Evolutionary conservation across 1,140 invertebrate species (phyloP), one percentile per base, ranked within the genome.

Genomic region (Euwallacea similis): DNA sequence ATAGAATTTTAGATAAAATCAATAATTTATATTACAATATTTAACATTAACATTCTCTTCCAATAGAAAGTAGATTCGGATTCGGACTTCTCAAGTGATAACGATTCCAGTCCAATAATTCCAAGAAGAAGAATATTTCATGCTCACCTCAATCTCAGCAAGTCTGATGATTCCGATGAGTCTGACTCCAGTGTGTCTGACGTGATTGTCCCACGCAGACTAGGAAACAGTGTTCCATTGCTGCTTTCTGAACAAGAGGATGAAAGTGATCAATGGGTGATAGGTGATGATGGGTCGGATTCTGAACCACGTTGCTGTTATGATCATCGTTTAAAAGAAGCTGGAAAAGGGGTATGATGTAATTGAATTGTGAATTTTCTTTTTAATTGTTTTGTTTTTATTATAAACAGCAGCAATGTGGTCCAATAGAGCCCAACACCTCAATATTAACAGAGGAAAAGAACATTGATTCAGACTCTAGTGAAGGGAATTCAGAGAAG

Each of bases 401-500:
- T 33, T 33, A 33, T 33, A 33, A 33, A 33, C 4, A 33, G 21
- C 21, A 33, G 21, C n/a, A n/a, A n/a, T 33, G 21, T 33, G 21
- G 4, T 33, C 21, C 21, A 33, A 33, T 4, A 33, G 16, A 56
- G 42, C 59, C 9, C 54, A 66, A 15, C 21, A 42, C 43, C 15
- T 64, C 63, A 43, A 47, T 60, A 65, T 11, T 43, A 66, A 2
- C 44, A 42, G 63, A 74, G 33, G 69, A 76, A 46, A 72, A 68
- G 13, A 56, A 16, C 33, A 60, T 72, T n/a, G 75, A 76, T 10
- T 88, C 87, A 0, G 87, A 88, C 70, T 87, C 86, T 54, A 90
- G 90, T 62, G 90, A 92, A 73, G 87, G 88, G 41, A 86, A 91
- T 64, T 85, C 85, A 13, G 91, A 92, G 74, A 92, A 92, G 76